Base-by-base conservation (phyloP, 2,797 vertebrate species). In the Sebastes minor region DNA sequence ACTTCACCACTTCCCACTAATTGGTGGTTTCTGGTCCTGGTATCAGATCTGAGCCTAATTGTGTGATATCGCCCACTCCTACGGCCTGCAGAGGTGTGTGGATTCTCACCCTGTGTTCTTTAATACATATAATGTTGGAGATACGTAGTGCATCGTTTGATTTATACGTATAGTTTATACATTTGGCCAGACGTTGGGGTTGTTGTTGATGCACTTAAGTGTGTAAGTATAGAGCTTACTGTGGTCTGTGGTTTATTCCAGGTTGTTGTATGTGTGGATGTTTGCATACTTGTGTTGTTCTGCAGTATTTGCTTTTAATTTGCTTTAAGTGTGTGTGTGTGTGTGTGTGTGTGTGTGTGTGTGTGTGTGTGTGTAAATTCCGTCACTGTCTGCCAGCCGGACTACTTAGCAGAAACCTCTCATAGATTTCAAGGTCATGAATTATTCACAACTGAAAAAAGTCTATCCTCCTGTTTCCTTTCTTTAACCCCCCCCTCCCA, bases 391-490 rank as follows among this genome's bases (percentile, higher is more conserved):
- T 80, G 71, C 76, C 77, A 77, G 75, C 56, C 76, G 59, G 35
- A 88, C 74, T 80, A 80, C 76, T 89, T 81, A 86, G 74, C 78
- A 83, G 59, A 83, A 90, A 78, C 55, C 71, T 81, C 71, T 83
- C 75, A 68, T 76, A 83, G 77, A 86, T 85, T 85, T 90, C 65
- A 80, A 62, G 30, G 12, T 56, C 67, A 91, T 91, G 80, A 86
- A 92, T 92, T 84, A 92, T 92, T 92, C 78, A 92, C 68, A 76
- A 53, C 84, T 56, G 75, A 78, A 88, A 23, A 23, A 77, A 77
- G 71, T 82, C 78, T 79, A 49, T 79, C 55, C 57, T 78, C 63
- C 38, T 61, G 55, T 81, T 87, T 84, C 70, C 68, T 76, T 76
- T 60, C 61, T 64, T 79, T 78, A 78, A 70, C 64, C 60, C 64